Conservation (phyloP, 2,797 vertebrate species). For the Leuciscus waleckii region DNA sequence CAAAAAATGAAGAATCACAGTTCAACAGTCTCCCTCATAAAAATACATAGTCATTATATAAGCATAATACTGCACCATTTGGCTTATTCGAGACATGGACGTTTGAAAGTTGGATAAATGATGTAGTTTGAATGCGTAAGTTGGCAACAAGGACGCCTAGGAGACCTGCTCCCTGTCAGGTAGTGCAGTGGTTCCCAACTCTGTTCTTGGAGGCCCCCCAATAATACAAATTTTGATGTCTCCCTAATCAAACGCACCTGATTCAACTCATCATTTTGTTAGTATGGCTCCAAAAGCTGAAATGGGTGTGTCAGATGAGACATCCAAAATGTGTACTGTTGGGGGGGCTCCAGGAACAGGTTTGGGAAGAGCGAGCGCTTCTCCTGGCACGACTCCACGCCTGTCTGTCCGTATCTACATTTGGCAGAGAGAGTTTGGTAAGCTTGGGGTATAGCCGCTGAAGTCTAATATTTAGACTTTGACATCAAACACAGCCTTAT, state of each 20-base stretch:
- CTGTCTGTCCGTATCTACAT: constrained; percentile 8
- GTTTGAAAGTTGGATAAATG: constrained; percentile 22
- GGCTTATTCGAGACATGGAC: background rate
- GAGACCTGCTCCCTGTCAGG: constrained; percentile 36
- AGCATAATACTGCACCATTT: background rate
- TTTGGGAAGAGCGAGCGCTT: background rate
- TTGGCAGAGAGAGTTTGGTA: constrained; percentile 16
- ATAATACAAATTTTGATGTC: constrained; percentile 8
- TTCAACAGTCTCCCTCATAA: background rate
- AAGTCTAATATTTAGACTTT: background rate
- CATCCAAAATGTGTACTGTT: background rate
- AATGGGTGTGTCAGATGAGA: constrained; percentile 18
- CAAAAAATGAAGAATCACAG: background rate
- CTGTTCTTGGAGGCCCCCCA: constrained; percentile 34
- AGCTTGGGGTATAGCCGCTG: background rate
- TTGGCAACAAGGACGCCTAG: background rate
- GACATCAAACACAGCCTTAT: background rate
- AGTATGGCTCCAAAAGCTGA: constrained; percentile 1
- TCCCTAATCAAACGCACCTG: constrained; percentile 36
- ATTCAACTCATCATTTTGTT: constrained; percentile 28
- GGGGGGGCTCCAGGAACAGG: background rate
- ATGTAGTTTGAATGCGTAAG: constrained; percentile 20
- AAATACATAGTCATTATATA: constrained; percentile 10
- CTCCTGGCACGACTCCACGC: constrained; percentile 9
- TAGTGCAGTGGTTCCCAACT: constrained; percentile 30